These are phyloP conservation scores for Passerculus sandwichensis DNA, from an alignment of 2,797 vertebrate species.

Conservation along the genomic window DNA sequence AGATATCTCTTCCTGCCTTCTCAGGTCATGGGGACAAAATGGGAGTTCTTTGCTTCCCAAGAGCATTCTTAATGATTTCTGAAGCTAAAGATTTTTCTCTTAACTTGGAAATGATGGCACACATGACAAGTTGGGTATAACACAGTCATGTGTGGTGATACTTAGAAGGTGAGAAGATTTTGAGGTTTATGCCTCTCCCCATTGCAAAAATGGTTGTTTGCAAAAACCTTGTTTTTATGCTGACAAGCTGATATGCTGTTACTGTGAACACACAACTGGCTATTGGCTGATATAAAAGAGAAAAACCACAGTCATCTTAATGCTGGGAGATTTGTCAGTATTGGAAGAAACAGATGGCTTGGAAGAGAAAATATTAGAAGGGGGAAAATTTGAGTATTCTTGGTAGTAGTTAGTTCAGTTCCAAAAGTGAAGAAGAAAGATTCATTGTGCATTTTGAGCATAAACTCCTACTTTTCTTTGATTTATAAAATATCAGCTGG, in stretches of 20 bases:
- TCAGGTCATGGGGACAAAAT: neutral
- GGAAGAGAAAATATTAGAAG: neutral
- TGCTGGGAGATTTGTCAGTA: neutral
- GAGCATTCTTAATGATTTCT: neutral
- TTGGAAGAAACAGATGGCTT: conserved; percentile 29
- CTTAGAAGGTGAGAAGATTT: neutral
- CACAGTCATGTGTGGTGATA: neutral
- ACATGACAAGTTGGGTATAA: neutral
- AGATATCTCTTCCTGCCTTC: neutral
- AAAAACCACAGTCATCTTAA: neutral
- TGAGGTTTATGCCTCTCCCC: neutral
- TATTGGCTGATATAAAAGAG: neutral
- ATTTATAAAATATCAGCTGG: conserved; percentile 29
- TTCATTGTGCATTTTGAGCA: conserved; percentile 16
- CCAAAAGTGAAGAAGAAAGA: conserved; percentile 32
- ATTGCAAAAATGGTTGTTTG: neutral
- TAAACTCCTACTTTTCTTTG: conserved; percentile 26
- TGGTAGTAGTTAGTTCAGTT: conserved; percentile 7
- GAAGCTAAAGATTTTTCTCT: neutral
- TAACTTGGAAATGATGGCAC: neutral
- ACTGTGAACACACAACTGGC: neutral
- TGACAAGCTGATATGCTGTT: neutral
- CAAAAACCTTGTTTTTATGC: neutral
- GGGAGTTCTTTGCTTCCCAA: neutral
- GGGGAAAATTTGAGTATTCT: neutral